Evolutionary conservation across 2,113 vertebrate genomes (phyloP), one percentile per base, ranked within the genome.

Genomic region (Gymnocephalus cernua): DNA sequence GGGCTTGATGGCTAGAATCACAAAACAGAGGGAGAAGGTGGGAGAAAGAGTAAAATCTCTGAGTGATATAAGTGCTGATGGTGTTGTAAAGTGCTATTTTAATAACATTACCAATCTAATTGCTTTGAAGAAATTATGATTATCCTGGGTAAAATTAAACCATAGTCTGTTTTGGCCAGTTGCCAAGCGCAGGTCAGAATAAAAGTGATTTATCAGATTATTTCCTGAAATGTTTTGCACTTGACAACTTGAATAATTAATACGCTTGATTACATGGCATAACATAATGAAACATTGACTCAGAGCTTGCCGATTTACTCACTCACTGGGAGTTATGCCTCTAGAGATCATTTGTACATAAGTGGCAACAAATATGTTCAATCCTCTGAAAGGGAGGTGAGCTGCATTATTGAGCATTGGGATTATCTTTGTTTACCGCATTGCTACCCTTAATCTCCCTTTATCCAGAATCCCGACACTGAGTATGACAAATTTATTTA

Each of bases 371-470:
- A 86, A 91, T 86, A 76, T 45, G 80, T 80, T 80, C 29, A 29
- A 79, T 84, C 82, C 78, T 59, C 61, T 27, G 75, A 86, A 82
- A 80, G 83, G 65, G 88, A 88, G 83, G 86, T 80, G 83, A 89
- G 85, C 74, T 87, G 82, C 79, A 77, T 85, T 91, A 86, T 86
- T 88, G 85, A 92, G 88, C 67, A 23, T 35, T 69, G 80, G 87
- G 86, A 93, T 93, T 91, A 94, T 88, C 85, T 92, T 93, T 94
- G 91, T 93, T 92, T 93, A 86, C 88, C 38, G 63, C 65, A 18
- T 80, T 90, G 57, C 81, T 85, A 72, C 74, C 77, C 58, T 81
- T 94, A 92, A 94, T 93, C 91, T 91, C 68, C 66, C 81, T 90
- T 90, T 86, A 93, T 91, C 89, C 74, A 2, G 68, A 83, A 84